Base-by-base conservation (phyloP, 2,113 vertebrate species). In the Nannospalax galili region DNA sequence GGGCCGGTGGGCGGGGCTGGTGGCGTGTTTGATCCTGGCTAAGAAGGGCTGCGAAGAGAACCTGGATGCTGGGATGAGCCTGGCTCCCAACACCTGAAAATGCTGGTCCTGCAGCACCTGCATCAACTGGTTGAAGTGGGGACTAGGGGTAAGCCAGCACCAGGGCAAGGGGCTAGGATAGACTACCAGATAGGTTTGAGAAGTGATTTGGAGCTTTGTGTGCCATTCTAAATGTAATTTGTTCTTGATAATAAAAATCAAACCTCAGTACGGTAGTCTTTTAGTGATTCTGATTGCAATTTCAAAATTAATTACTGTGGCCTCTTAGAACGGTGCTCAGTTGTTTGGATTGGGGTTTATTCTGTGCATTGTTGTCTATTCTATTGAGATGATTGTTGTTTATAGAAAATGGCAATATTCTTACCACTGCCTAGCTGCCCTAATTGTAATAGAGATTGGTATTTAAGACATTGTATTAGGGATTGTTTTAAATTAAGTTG, bases 401-500 rank as follows among this genome's bases (percentile, higher is more conserved):
- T 26, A 73, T 74, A 11, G 74, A 92, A 62, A 88, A 81, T 60
- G 67, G 40, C 42, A n/a, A 1, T 82, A 14, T 87, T 81, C 62
- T 88, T 78, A 74, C 10, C 19, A 16, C 45, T 80, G 80, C 58
- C 24, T 2, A 62, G 35, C 64, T 88, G 69, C n/a, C n/a, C 52
- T 64, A 62, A 85, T 78, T 67, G 74, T 87, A 35, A 70, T 94
- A 73, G 62, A 10, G 60, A 91, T 86, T 91, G 69, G 35, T 56
- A 85, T 82, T 80, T 72, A 88, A 96, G 73, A 32, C 28, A n/a
- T 35, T 62, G 24, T 24, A 30, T 72, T 91, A 5, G n/a, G 35
- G 26, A 70, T 96, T 88, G 52, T 81, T 95, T 96, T 78, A 84
- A 95, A 12, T 86, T 69, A 62, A 79, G 30, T 52, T 90, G 17